A percentile compares a stretch with the other conserved stretches of the same genome.
These are phyloP conservation scores for Ornithoptera alexandrae DNA, from an alignment of 2,888 invertebrate species.

Conservation along the genomic window DNA sequence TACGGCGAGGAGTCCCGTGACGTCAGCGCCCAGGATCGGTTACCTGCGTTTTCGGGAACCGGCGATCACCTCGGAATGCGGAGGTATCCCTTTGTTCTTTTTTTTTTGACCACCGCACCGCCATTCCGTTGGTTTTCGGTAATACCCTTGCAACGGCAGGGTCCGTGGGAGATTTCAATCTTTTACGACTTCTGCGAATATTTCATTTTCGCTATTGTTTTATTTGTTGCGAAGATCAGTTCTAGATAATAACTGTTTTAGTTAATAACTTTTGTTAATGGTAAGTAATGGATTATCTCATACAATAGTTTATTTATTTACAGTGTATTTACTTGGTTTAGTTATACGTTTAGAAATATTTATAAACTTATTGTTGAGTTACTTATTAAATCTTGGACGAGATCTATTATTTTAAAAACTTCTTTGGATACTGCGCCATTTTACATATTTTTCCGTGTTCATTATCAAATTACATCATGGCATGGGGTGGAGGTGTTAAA, in stretches of 20 bases:
- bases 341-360: too few relatives aligned
- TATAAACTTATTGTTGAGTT: too few relatives aligned
- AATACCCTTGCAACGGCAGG: conserved; percentile 21
- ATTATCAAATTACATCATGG: too few relatives aligned
- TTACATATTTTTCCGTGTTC: too few relatives aligned
- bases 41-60: conserved; percentile 49
- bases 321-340: too few relatives aligned
- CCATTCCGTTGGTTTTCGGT: conserved; percentile 34
- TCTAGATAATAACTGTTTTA: conserved; percentile 9
- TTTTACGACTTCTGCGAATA: conserved; percentile 36
- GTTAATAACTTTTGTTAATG: neutral
- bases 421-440: too few relatives aligned
- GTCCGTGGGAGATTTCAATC: conserved; percentile 39
- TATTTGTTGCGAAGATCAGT: conserved; percentile 9
- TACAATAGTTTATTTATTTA: neutral
- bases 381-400: too few relatives aligned
- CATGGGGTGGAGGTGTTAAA: too few relatives aligned
- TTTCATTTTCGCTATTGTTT: conserved; percentile 28
- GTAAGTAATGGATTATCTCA: neutral
- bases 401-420: too few relatives aligned
- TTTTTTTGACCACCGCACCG: conserved; percentile 33
- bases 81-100: conserved; percentile 37
- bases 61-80: conserved; percentile 51
- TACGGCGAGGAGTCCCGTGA: conserved; percentile 30
- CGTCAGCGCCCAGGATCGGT: conserved; percentile 40